A percentile compares a stretch with the other conserved stretches of the same genome.
Evolutionary conservation across 2,888 invertebrate genomes (phyloP).

Genomic region (Gari tellinella): DNA sequence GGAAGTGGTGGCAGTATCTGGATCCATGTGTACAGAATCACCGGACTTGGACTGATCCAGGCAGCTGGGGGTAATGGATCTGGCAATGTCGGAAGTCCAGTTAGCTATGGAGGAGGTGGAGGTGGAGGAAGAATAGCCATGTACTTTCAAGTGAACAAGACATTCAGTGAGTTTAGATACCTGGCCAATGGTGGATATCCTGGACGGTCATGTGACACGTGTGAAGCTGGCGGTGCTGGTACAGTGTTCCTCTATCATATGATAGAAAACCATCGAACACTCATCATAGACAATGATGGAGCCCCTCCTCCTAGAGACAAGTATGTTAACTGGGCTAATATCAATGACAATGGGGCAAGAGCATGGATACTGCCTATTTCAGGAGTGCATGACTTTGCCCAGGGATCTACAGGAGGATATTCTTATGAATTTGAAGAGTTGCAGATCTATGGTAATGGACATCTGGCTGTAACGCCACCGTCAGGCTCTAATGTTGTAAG

Average conservation of each 20-base stretch:
- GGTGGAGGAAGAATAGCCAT: constrained; percentile 74
- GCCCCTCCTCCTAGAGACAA: constrained; percentile 61
- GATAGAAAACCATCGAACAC: constrained; percentile 68
- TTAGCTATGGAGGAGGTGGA: constrained; percentile 63
- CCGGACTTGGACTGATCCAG: constrained; percentile 66
- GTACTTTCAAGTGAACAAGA: constrained; percentile 69
- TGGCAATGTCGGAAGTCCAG: constrained; percentile 26
- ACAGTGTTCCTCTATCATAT: constrained; percentile 74
- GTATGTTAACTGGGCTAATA: constrained; percentile 70
- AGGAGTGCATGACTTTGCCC: constrained; percentile 67
- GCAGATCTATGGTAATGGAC: constrained; percentile 76
- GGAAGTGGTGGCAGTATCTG: constrained; percentile 77
- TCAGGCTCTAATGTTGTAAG: constrained; percentile 37
- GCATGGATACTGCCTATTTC: constrained; percentile 77
- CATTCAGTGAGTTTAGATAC: constrained; percentile 75
- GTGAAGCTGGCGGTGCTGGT: constrained; percentile 74
- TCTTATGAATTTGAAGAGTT: constrained; percentile 73
- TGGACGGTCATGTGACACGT: constrained; percentile 50
- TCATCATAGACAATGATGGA: constrained; percentile 74
- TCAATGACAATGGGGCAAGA: constrained; percentile 64
- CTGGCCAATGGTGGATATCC: constrained; percentile 70
- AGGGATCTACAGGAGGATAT: constrained; percentile 33
- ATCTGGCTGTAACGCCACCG: constrained; percentile 72
- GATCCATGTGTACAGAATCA: constrained; percentile 66
- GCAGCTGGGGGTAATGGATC: constrained; percentile 65